Conservation (phyloP, 2,888 invertebrate genomes). For the Gnatocerus cornutus region DNA sequence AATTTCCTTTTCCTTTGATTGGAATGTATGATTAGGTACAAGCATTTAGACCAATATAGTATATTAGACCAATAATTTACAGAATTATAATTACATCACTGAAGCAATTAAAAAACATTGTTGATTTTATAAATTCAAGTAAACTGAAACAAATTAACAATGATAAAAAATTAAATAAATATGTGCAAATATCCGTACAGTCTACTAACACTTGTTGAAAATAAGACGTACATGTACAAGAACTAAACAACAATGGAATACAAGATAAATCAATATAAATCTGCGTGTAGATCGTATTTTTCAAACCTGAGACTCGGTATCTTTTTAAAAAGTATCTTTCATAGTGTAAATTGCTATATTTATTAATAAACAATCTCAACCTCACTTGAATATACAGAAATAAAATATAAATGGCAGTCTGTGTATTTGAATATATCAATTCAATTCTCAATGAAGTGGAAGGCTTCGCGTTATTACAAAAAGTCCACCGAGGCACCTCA, state of each 20-base stretch:
- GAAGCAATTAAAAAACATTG: conserved; percentile 35
- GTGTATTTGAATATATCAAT: conserved; percentile 17
- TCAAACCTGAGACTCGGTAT: conserved; percentile 35
- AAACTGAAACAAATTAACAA: conserved; percentile 32
- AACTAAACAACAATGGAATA: conserved; percentile 37
- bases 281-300: conserved; percentile 17
- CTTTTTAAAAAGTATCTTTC: conserved; percentile 8
- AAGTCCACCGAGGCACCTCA: conserved; percentile 42
- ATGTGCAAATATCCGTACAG: conserved; percentile 46
- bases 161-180: conserved; percentile 37
- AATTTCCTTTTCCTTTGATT: background rate
- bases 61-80: conserved; percentile 52
- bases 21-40: background rate
- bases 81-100: conserved; percentile 48
- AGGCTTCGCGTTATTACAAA: conserved; percentile 41
- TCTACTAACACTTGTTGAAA: conserved; percentile 42
- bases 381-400: conserved; percentile 21
- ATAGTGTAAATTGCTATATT: conserved; percentile 2
- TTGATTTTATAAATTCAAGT: conserved; percentile 28
- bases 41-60: conserved; percentile 45
- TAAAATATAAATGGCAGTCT: conserved; percentile 40
- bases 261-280: conserved; percentile 49
- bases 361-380: conserved; percentile 27
- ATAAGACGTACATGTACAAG: conserved; percentile 19
- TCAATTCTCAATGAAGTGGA: conserved; percentile 33